Evolutionary conservation across 1,140 invertebrate species (phyloP).

Genomic region (Drosophila trapezifrons): DNA sequence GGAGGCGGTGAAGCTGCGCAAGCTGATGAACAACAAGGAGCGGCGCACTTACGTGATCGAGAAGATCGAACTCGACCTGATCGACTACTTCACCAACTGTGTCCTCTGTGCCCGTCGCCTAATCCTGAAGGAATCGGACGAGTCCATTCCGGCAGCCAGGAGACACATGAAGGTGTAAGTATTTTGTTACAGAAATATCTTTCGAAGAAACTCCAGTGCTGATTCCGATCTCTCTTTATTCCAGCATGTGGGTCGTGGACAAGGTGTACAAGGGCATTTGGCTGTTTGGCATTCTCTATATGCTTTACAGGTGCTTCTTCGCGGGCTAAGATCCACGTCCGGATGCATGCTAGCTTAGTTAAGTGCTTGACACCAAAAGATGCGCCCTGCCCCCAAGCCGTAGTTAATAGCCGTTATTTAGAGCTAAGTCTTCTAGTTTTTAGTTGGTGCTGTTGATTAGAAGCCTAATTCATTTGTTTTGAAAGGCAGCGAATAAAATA

Average conservation of each 20-base stretch:
- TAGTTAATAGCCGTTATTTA: slow-evolving; percentile 45
- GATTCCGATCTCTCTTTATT: slow-evolving; percentile 14
- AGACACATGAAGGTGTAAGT: slow-evolving; percentile 91
- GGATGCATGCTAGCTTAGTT: slow-evolving; percentile 43
- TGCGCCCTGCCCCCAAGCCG: slow-evolving; percentile 56
- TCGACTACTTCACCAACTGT: slow-evolving; percentile 90
- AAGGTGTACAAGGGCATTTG: slow-evolving; percentile 75
- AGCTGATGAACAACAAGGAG: slow-evolving; percentile 88
- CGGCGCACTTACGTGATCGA: slow-evolving; percentile 88
- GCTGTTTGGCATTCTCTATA: slow-evolving; percentile 70
- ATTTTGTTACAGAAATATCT: background rate
- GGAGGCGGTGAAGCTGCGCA: slow-evolving; percentile 85
- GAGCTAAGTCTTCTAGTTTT: slow-evolving; percentile 42
- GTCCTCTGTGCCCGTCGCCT: slow-evolving; percentile 89
- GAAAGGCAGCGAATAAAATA: slow-evolving; percentile 57
- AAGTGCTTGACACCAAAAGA: slow-evolving; percentile 76
- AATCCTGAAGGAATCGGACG: slow-evolving; percentile 93
- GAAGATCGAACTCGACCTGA: slow-evolving; percentile 89
- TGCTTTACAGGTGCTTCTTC: slow-evolving; percentile 74
- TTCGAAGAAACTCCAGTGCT: slow-evolving; percentile 63
- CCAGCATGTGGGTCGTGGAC: slow-evolving; percentile 80
- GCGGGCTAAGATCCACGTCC: slow-evolving; percentile 41
- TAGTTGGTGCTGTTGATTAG: slow-evolving; percentile 64
- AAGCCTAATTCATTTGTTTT: slow-evolving; percentile 32
- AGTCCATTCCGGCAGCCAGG: slow-evolving; percentile 91